These are phyloP conservation scores for Phyllotreta cruciferae DNA, from an alignment of 2,888 invertebrate genomes.

Conservation along the genomic window DNA sequence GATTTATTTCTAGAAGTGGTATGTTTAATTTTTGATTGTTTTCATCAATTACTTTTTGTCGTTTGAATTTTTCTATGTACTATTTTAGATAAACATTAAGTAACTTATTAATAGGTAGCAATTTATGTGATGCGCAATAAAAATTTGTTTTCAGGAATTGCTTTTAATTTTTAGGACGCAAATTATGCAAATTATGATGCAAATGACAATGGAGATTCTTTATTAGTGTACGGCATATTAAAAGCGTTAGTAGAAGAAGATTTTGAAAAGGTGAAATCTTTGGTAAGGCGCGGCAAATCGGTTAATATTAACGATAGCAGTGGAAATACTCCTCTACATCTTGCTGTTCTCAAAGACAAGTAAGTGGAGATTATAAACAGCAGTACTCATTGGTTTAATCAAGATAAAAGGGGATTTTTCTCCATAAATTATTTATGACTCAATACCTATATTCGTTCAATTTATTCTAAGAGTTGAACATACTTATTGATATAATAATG, in stretches of 20 bases:
- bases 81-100: neutral
- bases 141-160: neutral
- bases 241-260: conserved; percentile 43
- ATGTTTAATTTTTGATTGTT: conserved; percentile 10
- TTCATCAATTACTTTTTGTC: neutral
- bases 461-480: neutral
- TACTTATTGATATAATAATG: neutral
- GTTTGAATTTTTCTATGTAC: neutral
- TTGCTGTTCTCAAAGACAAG: conserved; percentile 46
- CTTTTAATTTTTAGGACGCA: conserved; percentile 28
- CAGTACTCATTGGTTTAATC: no score
- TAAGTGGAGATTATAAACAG: conserved; percentile 33
- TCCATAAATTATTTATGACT: no score
- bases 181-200: conserved; percentile 30
- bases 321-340: conserved; percentile 50
- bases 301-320: conserved; percentile 47
- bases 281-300: conserved; percentile 40
- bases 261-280: conserved; percentile 40
- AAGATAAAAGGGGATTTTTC: no score
- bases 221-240: conserved; percentile 41
- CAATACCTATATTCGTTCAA: no score
- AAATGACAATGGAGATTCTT: conserved; percentile 36
- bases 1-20: conserved; percentile 40
- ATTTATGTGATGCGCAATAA: neutral
- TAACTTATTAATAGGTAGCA: neutral